Evolutionary conservation across 1,140 invertebrate species (phyloP).

Genomic region (Cherax quadricarinatus): DNA sequence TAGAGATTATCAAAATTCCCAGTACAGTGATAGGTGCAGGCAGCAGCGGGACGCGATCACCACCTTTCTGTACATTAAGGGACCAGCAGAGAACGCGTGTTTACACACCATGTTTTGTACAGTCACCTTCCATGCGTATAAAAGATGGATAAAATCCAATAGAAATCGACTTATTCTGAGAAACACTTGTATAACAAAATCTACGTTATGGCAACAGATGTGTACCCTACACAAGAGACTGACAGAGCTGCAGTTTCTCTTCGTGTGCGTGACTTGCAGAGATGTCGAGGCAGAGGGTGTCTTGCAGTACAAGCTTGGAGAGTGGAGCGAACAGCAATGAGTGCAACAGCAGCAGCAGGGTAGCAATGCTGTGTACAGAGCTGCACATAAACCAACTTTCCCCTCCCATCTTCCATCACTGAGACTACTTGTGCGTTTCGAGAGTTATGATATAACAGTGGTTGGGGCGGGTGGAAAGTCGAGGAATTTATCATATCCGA

Average conservation of each 20-base stretch:
- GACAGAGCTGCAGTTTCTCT: background rate
- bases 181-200: background rate
- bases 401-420: conserved; percentile 21
- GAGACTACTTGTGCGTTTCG: conserved; percentile 59
- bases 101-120: background rate
- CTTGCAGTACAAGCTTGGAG: background rate
- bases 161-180: background rate
- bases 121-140: conserved; percentile 23
- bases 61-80: no score
- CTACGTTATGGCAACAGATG: no score
- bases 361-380: background rate
- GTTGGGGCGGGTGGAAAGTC: conserved; percentile 20
- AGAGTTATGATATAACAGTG: conserved; percentile 18
- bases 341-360: background rate
- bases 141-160: conserved; percentile 24
- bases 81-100: background rate
- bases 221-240: background rate
- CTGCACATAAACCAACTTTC: background rate
- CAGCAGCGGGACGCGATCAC: no score
- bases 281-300: background rate
- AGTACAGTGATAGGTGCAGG: background rate
- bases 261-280: background rate
- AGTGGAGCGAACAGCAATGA: background rate
- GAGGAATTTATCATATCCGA: background rate
- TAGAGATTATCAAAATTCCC: background rate